phyloP scores from a whole-genome alignment of 2,888 invertebrate species.

The Harmothoe impar region DNA sequence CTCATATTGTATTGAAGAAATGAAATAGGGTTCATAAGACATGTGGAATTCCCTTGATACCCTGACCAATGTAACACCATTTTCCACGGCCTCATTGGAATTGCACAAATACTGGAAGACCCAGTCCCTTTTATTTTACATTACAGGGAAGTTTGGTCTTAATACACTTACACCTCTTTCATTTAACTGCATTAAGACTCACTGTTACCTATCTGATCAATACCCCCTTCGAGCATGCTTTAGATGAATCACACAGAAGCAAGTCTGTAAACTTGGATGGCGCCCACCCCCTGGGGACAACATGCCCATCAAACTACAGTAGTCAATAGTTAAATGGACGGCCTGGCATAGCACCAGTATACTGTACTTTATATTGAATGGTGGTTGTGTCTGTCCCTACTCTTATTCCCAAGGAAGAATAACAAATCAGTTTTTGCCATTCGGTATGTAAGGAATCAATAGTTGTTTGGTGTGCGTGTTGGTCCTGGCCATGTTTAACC shows the following conservation, averaged over 20 bases:
- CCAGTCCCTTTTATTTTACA: too few relatives aligned
- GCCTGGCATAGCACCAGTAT: not conserved
- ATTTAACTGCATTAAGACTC: too few relatives aligned
- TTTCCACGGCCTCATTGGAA: too few relatives aligned
- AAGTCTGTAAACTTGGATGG: not conserved
- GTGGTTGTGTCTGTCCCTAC: not conserved
- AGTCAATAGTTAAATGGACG: not conserved
- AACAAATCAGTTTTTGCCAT: not conserved
- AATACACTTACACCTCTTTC: too few relatives aligned
- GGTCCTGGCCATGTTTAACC: too few relatives aligned
- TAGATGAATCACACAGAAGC: not conserved
- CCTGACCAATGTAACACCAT: too few relatives aligned
- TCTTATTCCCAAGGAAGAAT: not conserved
- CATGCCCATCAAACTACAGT: not conserved
- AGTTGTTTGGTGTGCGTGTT: not conserved
- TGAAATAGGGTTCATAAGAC: too few relatives aligned
- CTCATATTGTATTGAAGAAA: too few relatives aligned
- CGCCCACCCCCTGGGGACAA: not conserved
- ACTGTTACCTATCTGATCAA: too few relatives aligned
- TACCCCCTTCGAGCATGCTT: not conserved
- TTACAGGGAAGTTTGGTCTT: too few relatives aligned
- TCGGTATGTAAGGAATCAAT: conserved; percentile 32
- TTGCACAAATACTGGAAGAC: too few relatives aligned
- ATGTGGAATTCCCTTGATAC: too few relatives aligned
- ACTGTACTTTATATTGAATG: not conserved